Base-by-base conservation (phyloP, 2,888 invertebrate species). In the Netelia fuscicornis region DNA sequence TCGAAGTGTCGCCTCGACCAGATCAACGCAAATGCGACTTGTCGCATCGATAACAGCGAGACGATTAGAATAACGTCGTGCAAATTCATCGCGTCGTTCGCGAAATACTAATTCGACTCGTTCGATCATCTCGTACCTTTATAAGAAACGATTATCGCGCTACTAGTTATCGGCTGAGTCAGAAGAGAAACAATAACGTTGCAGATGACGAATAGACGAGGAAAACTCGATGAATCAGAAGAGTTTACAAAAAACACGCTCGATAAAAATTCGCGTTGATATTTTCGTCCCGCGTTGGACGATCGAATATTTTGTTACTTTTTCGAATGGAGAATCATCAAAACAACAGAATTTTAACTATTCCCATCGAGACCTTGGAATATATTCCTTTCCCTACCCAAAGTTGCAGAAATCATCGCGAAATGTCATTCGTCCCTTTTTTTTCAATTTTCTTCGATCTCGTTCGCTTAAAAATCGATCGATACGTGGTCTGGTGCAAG, bases 131-230 rank as follows among this genome's bases (percentile, higher is more conserved):
- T n/a, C 37, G 37, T 67, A 78, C 77, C 64, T 81, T 81, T 81
- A 72, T 81, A 84, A 52, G 17, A 17, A 62, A 54, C 54, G 25
- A 52, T 70, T 81, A 84, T 75, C 65, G 75, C 70, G 65, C 52
- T 10, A 25, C 48, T 25, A 56, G 78, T 81, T 42, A 65, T 54
- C 81, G 81, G 23, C 75, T 70, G 70, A 60, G 58, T 78, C 62
- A 81, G 44, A 62, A 13, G 1, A n/a, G 13, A 42, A 78, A 64
- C 62, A 60, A 58, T 58, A 65, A 70, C 64, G 54, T 71, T 5
- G 23, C 56, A 54, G 30, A 65, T 85, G 81, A 81, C 78, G 68
- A 85, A 84, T 78, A 6, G 52, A 20, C 13, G 37, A 37, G 42
- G 62, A 48, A 62, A n/a, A 1, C 56, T 17, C 44, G 1, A 37